Evolutionary conservation across 2,888 invertebrate genomes (phyloP).

Genomic region (Proisotoma minuta): DNA sequence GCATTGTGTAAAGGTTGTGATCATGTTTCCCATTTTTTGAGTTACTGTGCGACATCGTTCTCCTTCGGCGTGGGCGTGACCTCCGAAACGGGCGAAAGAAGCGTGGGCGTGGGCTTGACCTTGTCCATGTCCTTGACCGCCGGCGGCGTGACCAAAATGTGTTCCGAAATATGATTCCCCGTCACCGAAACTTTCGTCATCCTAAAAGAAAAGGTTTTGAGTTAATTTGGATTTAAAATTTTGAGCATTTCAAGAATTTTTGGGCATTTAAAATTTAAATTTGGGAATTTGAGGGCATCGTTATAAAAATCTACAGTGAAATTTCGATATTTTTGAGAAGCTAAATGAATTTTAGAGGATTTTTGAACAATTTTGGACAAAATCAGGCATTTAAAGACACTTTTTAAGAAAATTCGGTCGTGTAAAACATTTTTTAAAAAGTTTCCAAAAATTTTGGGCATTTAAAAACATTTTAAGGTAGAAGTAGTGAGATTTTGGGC

Average conservation of each 20-base stretch:
- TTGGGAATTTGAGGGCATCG: too few species aligned
- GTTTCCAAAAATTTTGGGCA: too few species aligned
- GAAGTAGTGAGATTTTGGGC: background rate
- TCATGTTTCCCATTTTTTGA: slow-evolving; percentile 49
- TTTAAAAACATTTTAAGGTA: background rate
- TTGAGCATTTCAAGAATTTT: too few species aligned
- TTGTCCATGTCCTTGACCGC: slow-evolving; percentile 15
- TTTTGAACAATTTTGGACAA: too few species aligned
- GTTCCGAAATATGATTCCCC: slow-evolving; percentile 50
- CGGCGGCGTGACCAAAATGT: slow-evolving; percentile 46
- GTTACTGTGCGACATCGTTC: slow-evolving; percentile 49
- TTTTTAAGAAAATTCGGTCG: too few species aligned
- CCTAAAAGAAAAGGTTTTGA: background rate
- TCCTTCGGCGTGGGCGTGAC: slow-evolving; percentile 24
- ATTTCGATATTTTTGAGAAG: too few species aligned
- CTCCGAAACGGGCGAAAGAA: slow-evolving; percentile 24
- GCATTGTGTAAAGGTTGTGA: slow-evolving; percentile 50
- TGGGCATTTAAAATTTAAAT: too few species aligned
- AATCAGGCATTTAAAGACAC: too few species aligned
- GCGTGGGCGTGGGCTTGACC: slow-evolving; percentile 23
- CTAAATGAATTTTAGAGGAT: too few species aligned
- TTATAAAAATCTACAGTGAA: too few species aligned
- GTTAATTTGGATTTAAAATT: background rate
- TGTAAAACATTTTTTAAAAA: too few species aligned
- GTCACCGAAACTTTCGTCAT: slow-evolving; percentile 47